A percentile compares a stretch with the other conserved stretches of the same genome.
Evolutionary conservation across 2,113 vertebrate genomes (phyloP).

Genomic region (Alexandromys fortis): DNA sequence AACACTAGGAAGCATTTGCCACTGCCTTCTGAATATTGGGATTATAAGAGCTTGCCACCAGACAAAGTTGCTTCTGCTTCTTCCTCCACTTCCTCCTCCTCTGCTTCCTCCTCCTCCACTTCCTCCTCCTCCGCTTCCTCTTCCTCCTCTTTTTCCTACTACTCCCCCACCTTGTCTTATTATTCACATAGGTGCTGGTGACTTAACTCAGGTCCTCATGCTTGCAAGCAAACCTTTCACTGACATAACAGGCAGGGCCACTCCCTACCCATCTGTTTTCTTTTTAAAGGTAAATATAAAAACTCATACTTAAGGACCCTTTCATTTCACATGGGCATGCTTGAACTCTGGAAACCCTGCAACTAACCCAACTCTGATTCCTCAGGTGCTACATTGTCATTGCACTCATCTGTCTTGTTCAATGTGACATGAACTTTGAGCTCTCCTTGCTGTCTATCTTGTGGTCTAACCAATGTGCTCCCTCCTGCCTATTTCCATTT

Average conservation of each 20-base stretch:
- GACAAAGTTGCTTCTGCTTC: no score
- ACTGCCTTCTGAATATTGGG: no score
- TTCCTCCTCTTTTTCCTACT: no score
- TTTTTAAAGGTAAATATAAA: not conserved
- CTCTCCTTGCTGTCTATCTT: not conserved
- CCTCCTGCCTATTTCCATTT: not conserved
- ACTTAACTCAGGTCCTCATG: not conserved
- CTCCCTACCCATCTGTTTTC: not conserved
- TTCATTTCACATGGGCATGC: not conserved
- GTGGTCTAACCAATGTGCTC: not conserved
- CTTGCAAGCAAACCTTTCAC: not conserved
- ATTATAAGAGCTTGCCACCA: not conserved
- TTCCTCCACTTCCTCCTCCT: not conserved
- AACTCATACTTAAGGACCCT: not conserved
- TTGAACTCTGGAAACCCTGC: not conserved
- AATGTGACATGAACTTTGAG: not conserved
- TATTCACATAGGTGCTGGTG: not conserved
- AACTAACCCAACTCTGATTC: not conserved
- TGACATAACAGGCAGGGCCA: not conserved
- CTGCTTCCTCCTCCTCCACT: no score
- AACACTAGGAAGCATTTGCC: not conserved
- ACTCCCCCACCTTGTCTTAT: accelerated
- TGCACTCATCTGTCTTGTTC: not conserved
- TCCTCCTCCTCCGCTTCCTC: no score
- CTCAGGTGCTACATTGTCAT: not conserved